Conservation (phyloP, 2,797 vertebrate genomes). For the Onychomys torridus region DNA sequence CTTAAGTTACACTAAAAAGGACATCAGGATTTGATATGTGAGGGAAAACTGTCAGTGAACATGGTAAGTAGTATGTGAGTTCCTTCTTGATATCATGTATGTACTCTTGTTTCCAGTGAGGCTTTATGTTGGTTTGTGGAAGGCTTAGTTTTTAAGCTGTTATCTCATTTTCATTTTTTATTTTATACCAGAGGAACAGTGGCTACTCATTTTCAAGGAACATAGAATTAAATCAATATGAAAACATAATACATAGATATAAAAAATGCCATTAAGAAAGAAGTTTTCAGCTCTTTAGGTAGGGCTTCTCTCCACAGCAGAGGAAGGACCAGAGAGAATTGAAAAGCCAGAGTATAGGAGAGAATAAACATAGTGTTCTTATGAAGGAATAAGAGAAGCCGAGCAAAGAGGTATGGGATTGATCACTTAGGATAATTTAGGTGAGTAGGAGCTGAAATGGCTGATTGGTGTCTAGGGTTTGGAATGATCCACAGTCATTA, state of each 20-base stretch:
- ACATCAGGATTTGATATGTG: not conserved
- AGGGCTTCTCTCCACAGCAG: not conserved
- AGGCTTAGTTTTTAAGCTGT: not conserved
- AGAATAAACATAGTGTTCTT: not conserved
- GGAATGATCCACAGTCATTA: not conserved
- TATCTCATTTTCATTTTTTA: not conserved
- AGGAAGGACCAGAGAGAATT: not conserved
- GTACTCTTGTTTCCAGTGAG: not conserved
- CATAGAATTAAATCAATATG: not conserved
- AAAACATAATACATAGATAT: not conserved
- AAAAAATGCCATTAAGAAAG: not conserved
- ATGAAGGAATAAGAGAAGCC: not conserved
- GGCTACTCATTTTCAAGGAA: not conserved
- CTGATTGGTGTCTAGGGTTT: not conserved
- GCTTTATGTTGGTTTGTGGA: not conserved
- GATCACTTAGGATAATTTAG: not conserved
- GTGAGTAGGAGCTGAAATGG: not conserved
- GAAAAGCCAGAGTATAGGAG: not conserved
- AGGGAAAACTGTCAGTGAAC: not conserved
- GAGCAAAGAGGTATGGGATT: not conserved
- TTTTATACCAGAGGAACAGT: not conserved
- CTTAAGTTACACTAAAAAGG: not conserved
- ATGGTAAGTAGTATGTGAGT: not conserved
- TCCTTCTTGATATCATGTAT: not conserved
- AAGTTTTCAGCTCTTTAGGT: not conserved